These are phyloP conservation scores for Hermodice carunculata DNA, from an alignment of 2,888 invertebrate species.

Conservation along the genomic window DNA sequence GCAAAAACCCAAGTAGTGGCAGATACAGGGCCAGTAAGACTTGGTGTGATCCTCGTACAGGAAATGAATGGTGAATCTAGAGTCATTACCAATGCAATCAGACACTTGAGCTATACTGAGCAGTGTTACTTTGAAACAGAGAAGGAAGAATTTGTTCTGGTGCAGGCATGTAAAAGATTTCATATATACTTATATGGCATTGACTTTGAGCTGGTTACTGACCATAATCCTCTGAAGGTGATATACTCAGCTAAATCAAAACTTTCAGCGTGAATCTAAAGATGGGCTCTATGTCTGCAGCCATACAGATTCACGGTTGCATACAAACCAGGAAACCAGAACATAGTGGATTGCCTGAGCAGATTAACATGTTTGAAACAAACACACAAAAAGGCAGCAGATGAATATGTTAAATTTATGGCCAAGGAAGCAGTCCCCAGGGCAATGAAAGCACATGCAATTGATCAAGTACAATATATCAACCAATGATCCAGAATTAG, in stretches of 20 bases:
- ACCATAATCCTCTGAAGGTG: constrained; percentile 22
- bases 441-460: background rate
- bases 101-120: constrained; percentile 27
- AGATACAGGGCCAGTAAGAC: constrained; percentile 33
- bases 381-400: background rate
- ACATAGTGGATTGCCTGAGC: constrained; percentile 29
- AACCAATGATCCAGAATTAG: background rate
- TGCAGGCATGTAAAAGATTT: constrained; percentile 34
- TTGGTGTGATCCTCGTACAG: constrained; percentile 33
- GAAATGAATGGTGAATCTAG: constrained; percentile 24
- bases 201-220: constrained; percentile 35
- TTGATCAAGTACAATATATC: constrained; percentile 2
- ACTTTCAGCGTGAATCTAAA: constrained; percentile 42
- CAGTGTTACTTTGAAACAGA: constrained; percentile 38
- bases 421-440: background rate
- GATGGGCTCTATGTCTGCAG: constrained; percentile 44
- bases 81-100: constrained; percentile 32
- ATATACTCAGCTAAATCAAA: constrained; percentile 38
- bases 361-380: no score
- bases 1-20: constrained; percentile 15
- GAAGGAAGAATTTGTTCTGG: constrained; percentile 33
- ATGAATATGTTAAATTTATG: background rate
- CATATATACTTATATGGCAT: constrained; percentile 27
- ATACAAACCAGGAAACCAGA: constrained; percentile 39
- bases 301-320: constrained; percentile 31